Base-by-base conservation (phyloP, 1,140 invertebrate species). In the Nomia melanderi region DNA sequence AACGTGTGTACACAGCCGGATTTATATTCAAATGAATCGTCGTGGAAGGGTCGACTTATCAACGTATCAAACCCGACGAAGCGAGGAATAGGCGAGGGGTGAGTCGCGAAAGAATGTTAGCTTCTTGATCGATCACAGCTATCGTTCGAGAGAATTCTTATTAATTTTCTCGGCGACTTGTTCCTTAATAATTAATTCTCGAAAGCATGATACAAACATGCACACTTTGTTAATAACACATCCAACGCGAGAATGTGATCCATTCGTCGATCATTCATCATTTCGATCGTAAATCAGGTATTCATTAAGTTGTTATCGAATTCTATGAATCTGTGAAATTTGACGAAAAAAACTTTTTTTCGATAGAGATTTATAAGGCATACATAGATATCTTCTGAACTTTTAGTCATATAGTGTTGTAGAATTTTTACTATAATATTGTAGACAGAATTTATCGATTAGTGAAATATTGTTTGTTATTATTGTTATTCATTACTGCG, bases 1-100 rank as follows among this genome's bases (percentile, higher is more conserved):
- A 62, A 50, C 57, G 62, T 41, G 72, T 62, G 70, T 39, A 76
- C 71, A 83, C 82, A 84, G 77, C 65, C 77, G 71, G 81, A 84
- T 84, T 84, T 84, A 84, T 84, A 83, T 84, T 84, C 77, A 83
- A 84, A 84, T 83, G 82, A 84, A 84, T 87, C 74, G 75, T 75
- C 76, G 77, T 83, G 69, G 78, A 80, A 71, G 73, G 65, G 67
- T 70, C 70, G 78, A 80, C 76, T 83, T 75, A 86, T 83, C 70
- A 65, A 74, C 50, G 73, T 67, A 72, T 81, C 81, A 67, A 72
- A 73, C 36, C 59, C 60, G 59, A 44, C 47, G 60, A 53, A 56
- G 56, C 56, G 50, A 72, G 77, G 60, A 73, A 76, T 81, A 84
- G 83, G 73, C 82, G 50, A 80, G 60, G 78, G 73, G 64, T 81